Conservation (phyloP, 2,888 invertebrate species). For the Cheiracanthium punctorium region DNA sequence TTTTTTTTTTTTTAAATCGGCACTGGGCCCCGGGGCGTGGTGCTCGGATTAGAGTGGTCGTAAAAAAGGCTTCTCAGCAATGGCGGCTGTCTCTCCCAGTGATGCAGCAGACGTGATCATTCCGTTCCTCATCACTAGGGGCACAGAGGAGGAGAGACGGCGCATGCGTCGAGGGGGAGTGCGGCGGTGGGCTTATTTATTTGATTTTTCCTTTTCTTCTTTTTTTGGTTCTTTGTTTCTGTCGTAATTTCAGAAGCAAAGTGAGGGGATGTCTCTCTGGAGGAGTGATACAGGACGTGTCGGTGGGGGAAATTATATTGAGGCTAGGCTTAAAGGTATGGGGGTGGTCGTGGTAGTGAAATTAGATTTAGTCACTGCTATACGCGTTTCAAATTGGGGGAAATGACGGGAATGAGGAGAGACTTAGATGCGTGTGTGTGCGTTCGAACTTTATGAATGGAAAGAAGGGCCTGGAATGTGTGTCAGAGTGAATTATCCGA, state of each 20-base stretch:
- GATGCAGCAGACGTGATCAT: constrained; percentile 60
- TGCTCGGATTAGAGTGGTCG: background rate
- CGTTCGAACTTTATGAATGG: background rate
- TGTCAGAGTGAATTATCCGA: background rate
- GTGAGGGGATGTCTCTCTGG: background rate
- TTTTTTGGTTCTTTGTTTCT: background rate
- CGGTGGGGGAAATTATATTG: background rate
- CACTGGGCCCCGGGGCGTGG: constrained; percentile 39
- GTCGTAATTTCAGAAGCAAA: constrained; percentile 1
- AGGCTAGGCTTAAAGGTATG: background rate
- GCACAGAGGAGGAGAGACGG: constrained; percentile 27
- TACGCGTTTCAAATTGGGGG: background rate
- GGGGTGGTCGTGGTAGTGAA: background rate
- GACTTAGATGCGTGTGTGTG: background rate
- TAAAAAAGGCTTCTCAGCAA: constrained; percentile 28
- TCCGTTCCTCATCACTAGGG: constrained; percentile 60
- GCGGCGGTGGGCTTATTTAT: background rate
- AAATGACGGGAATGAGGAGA: background rate
- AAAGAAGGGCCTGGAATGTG: background rate
- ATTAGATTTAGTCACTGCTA: background rate
- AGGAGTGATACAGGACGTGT: constrained; percentile 1
- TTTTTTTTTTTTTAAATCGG: too few relatives aligned
- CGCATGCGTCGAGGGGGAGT: constrained; percentile 4
- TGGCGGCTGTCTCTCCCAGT: constrained; percentile 44
- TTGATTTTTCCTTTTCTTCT: background rate